Evolutionary conservation across 2,888 invertebrate genomes (phyloP), one percentile per base, ranked within the genome.

Genomic region (Encarsia formosa): DNA sequence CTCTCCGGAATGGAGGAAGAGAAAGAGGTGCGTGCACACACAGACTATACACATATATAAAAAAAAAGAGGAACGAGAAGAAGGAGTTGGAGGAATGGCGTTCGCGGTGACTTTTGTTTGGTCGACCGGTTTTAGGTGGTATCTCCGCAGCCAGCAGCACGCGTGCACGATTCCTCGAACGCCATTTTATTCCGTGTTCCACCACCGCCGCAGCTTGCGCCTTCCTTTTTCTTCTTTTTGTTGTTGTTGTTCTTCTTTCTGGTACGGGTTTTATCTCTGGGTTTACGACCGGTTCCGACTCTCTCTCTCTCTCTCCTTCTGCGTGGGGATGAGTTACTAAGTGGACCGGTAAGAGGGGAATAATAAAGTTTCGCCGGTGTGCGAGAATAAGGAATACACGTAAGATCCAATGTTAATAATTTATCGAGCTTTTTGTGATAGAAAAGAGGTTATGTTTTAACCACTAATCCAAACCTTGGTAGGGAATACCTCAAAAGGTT

Each of bases 71-170:
- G 40, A 45, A 40, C 22, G 37, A 38, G 20, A 49, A 32, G n/a
- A 29, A 31, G 40, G 15, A 22, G 34, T 40, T 38, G 16, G n/a
- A n/a, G n/a, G n/a, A n/a, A n/a, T 9, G 26, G 8, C 38, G 8
- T 19, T n/a, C 24, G 5, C 22, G 24, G 24, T 34, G 40, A 20
- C 47, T 55, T 55, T 55, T 51, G 44, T 55, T 51, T 41, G 47
- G n/a, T 18, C 59, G 53, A 58, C 45, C 43, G 45, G 48, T 54
- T 59, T n/a, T n/a, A n/a, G n/a, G n/a, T n/a, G n/a, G n/a, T n/a
- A n/a, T 52, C 59, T 56, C 55, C 43, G 35, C 54, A 48, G 42
- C 43, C n/a, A n/a, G n/a, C 41, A 47, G 49, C 54, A 40, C 51
- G 47, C 50, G 45, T 34, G 3, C 11, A 16, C 44, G 38, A 46